phyloP scores from a whole-genome alignment of 2,113 vertebrate species.

The Rhinopithecus roxellana region DNA sequence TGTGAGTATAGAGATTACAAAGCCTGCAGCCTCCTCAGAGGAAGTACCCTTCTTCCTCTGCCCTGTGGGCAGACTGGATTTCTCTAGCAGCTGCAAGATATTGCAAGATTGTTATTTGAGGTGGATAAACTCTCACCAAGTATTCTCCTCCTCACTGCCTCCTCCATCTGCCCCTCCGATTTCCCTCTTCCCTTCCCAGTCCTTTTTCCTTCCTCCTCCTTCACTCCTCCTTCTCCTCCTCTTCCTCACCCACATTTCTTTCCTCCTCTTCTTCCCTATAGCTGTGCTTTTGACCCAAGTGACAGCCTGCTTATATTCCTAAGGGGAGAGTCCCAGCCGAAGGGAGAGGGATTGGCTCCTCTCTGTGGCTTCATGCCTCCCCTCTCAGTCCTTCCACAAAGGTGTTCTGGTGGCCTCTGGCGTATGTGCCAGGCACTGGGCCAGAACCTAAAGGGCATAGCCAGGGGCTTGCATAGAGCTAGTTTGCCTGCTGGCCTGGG shows the following conservation, averaged over 20 bases:
- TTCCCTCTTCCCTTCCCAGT: conserved; percentile 16
- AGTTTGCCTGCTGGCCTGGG: background rate
- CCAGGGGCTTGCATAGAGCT: background rate
- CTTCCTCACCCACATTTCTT: background rate
- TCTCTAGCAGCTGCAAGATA: background rate
- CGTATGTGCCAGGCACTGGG: background rate
- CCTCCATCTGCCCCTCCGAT: background rate
- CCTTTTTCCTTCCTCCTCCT: background rate
- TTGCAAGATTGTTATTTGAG: background rate
- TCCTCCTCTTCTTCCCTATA: conserved; percentile 31
- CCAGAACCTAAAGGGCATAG: background rate
- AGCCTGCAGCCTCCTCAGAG: background rate
- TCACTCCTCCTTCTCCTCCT: background rate
- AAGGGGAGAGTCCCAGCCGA: background rate
- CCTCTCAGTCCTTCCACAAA: background rate
- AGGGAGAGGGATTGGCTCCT: background rate
- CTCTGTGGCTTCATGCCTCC: background rate
- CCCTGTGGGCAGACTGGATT: background rate
- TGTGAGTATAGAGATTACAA: background rate
- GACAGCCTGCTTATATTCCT: conserved; percentile 32
- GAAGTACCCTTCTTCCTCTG: background rate
- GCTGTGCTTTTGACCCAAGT: conserved; percentile 63
- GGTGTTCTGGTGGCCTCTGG: background rate
- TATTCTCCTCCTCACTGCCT: background rate
- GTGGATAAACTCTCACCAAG: background rate